Conservation (phyloP, 2,888 invertebrate genomes). For the Plebejus argus region DNA sequence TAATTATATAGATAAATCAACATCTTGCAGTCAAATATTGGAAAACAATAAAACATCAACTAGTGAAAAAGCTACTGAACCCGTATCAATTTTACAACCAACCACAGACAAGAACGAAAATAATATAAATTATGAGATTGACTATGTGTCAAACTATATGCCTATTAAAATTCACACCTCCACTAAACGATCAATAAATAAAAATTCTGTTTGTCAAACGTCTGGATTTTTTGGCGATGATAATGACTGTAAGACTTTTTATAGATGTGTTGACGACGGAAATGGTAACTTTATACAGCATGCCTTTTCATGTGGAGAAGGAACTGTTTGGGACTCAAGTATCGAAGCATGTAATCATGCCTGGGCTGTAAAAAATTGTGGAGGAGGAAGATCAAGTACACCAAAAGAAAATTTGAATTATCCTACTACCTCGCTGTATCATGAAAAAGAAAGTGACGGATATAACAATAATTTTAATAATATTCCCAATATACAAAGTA, state of each 20-base stretch:
- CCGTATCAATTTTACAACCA: neutral
- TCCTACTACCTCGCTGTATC: slow-evolving; percentile 32
- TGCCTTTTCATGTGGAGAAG: slow-evolving; percentile 80
- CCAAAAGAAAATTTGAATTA: slow-evolving; percentile 27
- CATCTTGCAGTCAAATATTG: neutral
- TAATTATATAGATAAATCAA: slow-evolving; percentile 19
- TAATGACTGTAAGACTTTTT: slow-evolving; percentile 84
- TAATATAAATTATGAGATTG: slow-evolving; percentile 9
- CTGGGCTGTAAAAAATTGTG: slow-evolving; percentile 63
- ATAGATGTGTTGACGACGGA: slow-evolving; percentile 82
- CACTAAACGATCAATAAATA: slow-evolving; percentile 33
- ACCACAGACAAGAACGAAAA: neutral
- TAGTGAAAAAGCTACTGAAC: neutral
- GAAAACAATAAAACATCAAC: neutral
- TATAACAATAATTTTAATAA: slow-evolving; percentile 37
- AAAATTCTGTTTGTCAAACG: slow-evolving; percentile 46
- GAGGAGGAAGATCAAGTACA: slow-evolving; percentile 33
- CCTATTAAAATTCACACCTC: slow-evolving; percentile 33
- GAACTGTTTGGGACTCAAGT: slow-evolving; percentile 82
- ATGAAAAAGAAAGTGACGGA: slow-evolving; percentile 40
- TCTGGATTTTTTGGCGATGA: slow-evolving; percentile 82
- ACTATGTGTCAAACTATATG: neutral
- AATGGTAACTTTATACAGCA: slow-evolving; percentile 71
- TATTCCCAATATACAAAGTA: neutral
- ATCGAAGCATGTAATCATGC: slow-evolving; percentile 81